These are phyloP conservation scores for Brassicogethes aeneus DNA, from an alignment of 2,888 invertebrate genomes.

Conservation along the genomic window DNA sequence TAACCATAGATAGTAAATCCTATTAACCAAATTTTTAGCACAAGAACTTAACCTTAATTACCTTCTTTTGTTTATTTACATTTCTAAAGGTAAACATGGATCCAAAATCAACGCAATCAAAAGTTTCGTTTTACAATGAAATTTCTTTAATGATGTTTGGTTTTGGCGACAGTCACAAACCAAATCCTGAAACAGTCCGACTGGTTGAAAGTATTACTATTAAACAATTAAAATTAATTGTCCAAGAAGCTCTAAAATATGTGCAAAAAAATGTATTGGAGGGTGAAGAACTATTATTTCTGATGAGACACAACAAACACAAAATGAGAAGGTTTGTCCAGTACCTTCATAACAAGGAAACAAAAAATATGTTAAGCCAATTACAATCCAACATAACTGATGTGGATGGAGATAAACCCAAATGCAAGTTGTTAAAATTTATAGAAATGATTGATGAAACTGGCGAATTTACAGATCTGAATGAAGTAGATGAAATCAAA, in stretches of 20 bases:
- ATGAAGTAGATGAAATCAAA: conserved; percentile 48
- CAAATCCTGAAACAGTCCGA: conserved; percentile 71
- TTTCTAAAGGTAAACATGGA: not conserved
- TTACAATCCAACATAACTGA: conserved; percentile 35
- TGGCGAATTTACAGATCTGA: conserved; percentile 45
- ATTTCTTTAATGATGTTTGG: conserved; percentile 86
- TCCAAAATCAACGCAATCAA: conserved; percentile 12
- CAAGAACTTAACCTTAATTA: too few species aligned
- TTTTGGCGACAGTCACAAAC: conserved; percentile 82
- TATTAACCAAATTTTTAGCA: too few species aligned
- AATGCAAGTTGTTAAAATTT: conserved; percentile 42
- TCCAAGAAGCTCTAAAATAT: conserved; percentile 65
- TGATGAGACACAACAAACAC: conserved; percentile 72
- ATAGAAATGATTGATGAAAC: conserved; percentile 49
- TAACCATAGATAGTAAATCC: too few species aligned
- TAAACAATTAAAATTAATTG: conserved; percentile 68
- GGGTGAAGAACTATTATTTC: conserved; percentile 65
- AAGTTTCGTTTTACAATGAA: conserved; percentile 52
- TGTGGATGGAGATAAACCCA: conserved; percentile 42
- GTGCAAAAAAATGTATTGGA: conserved; percentile 46
- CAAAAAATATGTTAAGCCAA: conserved; percentile 35
- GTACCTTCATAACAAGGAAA: conserved; percentile 55
- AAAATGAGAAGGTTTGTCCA: conserved; percentile 68
- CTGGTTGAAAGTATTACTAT: conserved; percentile 77
- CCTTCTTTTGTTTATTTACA: too few species aligned